A percentile compares a stretch with the other conserved stretches of the same genome.
Conservation (phyloP, 2,888 invertebrate species). For the Hirtodrosophila duncani region DNA sequence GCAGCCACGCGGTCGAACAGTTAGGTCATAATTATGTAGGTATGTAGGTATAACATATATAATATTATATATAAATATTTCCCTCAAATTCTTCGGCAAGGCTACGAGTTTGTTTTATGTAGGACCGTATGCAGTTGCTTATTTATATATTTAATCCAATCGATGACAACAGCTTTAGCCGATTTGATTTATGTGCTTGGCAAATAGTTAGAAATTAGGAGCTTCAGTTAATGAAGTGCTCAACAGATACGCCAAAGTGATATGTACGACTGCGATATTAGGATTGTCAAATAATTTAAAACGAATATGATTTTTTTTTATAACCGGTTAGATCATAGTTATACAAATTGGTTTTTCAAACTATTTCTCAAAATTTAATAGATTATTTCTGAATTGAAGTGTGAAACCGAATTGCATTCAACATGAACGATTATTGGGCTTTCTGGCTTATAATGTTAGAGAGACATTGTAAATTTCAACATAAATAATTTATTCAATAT, state of each 20-base stretch:
- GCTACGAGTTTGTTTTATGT: conserved; percentile 59
- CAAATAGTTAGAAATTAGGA: conserved; percentile 29
- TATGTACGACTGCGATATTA: not conserved
- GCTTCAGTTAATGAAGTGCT: conserved; percentile 16
- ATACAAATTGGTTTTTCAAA: too few species aligned
- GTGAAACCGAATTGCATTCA: too few species aligned
- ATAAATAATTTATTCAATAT: too few species aligned
- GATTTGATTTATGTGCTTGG: conserved; percentile 49
- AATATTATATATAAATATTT: conserved; percentile 47
- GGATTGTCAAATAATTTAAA: not conserved
- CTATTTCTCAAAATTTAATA: too few species aligned
- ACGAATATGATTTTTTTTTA: too few species aligned
- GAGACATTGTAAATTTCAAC: too few species aligned
- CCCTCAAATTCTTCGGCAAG: conserved; percentile 58
- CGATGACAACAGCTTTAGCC: conserved; percentile 27
- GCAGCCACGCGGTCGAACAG: conserved; percentile 50
- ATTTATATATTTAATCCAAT: conserved; percentile 25
- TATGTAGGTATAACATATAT: too few species aligned
- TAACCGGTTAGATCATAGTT: too few species aligned
- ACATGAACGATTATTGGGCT: too few species aligned
- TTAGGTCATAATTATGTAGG: conserved; percentile 64
- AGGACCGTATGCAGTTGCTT: conserved; percentile 48
- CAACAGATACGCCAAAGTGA: not conserved
- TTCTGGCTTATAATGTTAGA: too few species aligned
- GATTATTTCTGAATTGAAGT: too few species aligned